Percentiles rank a stretch among this genome's conserved stretches.
These are phyloP conservation scores for Scyliorhinus canicula DNA, from an alignment of 2,797 vertebrate genomes.

Conservation along the genomic window DNA sequence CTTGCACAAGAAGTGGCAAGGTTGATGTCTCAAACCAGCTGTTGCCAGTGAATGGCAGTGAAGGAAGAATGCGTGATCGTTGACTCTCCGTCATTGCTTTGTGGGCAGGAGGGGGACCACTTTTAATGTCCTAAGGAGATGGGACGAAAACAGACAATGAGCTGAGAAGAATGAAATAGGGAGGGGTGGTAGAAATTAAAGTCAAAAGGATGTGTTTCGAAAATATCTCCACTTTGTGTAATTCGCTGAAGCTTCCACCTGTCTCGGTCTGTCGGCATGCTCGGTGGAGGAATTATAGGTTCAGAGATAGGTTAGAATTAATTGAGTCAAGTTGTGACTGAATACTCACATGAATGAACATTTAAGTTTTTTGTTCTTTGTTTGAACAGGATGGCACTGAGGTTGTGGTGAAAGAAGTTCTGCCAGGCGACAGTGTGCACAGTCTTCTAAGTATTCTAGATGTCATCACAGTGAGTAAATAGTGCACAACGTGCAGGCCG, in stretches of 20 bases:
- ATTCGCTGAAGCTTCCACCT: neutral
- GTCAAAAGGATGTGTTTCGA: too few species aligned
- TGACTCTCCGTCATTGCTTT: neutral
- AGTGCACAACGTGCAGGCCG: neutral
- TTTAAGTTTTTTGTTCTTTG: neutral
- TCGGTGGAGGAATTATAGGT: neutral
- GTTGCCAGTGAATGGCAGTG: neutral
- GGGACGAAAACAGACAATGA: neutral
- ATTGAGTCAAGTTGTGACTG: neutral
- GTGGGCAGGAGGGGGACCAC: neutral
- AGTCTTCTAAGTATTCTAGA: conserved; percentile 91
- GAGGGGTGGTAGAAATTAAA: neutral
- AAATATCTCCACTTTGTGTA: neutral
- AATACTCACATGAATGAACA: neutral
- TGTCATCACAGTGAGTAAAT: conserved; percentile 75
- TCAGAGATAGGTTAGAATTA: too few species aligned
- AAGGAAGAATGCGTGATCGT: neutral
- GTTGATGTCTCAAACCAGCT: neutral
- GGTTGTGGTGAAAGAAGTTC: conserved; percentile 81
- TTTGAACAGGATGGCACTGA: conserved; percentile 77
- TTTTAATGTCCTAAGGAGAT: neutral
- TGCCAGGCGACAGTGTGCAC: conserved; percentile 86
- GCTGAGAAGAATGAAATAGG: neutral
- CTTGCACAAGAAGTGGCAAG: neutral
- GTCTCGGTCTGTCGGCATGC: neutral